These are phyloP conservation scores for Hydrotaea cyrtoneurina DNA, from an alignment of 2,888 invertebrate genomes.

Conservation along the genomic window DNA sequence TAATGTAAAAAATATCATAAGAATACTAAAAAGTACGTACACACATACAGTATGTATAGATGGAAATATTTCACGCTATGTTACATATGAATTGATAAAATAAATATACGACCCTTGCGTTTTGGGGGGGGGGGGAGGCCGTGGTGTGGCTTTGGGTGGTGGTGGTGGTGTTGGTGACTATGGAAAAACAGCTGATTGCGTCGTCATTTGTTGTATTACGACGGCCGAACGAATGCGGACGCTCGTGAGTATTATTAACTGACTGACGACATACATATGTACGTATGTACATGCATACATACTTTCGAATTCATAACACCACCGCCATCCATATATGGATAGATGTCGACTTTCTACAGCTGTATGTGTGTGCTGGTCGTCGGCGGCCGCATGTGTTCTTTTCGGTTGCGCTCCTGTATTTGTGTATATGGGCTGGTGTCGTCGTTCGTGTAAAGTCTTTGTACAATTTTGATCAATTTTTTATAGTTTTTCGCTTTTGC, in stretches of 20 bases:
- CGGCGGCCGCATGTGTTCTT: background rate
- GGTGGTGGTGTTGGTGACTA: background rate
- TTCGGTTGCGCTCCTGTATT: background rate
- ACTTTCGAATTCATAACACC: too few relatives aligned
- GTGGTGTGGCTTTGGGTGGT: background rate
- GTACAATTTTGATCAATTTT: slow-evolving; percentile 1
- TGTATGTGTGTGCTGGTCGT: background rate
- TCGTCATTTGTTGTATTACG: background rate
- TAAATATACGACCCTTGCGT: slow-evolving; percentile 9
- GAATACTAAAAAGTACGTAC: too few relatives aligned
- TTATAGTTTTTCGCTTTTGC: background rate
- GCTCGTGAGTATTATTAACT: background rate
- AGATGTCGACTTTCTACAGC: background rate
- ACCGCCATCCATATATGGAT: background rate
- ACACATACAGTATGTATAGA: background rate
- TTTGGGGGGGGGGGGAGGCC: background rate
- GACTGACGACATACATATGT: slow-evolving; percentile 11
- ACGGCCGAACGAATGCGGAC: too few relatives aligned
- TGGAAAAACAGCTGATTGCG: slow-evolving; percentile 25
- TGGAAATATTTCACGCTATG: slow-evolving; percentile 23
- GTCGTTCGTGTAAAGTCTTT: background rate
- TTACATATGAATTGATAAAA: slow-evolving; percentile 20
- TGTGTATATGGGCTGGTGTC: background rate
- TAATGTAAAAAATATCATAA: too few relatives aligned
- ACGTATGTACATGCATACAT: too few relatives aligned